Conservation (phyloP, 2,888 invertebrate genomes). For the Clanis bilineata region DNA sequence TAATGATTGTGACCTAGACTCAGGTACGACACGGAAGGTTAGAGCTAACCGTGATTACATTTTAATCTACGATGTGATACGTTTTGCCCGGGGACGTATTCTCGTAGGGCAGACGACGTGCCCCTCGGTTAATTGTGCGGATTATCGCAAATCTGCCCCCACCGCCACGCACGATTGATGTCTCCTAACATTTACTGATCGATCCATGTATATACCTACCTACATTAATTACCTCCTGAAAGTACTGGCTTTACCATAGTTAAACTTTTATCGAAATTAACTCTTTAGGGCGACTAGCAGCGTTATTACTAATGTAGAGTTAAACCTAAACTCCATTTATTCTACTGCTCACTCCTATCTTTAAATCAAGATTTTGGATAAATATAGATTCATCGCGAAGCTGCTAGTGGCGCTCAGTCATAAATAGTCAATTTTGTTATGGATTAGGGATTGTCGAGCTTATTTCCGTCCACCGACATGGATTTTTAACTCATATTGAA, state of each 20-base stretch:
- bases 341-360: too few species aligned
- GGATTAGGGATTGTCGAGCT: too few species aligned
- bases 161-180: constrained; percentile 35
- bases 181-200: constrained; percentile 36
- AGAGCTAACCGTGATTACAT: constrained; percentile 23
- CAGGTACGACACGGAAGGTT: constrained; percentile 3
- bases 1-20: constrained; percentile 10
- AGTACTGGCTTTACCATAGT: background rate
- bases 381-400: too few species aligned
- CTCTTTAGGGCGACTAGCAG: too few species aligned
- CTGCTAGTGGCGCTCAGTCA: too few species aligned
- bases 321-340: too few species aligned
- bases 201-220: constrained; percentile 23
- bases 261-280: too few species aligned
- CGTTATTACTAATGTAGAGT: too few species aligned
- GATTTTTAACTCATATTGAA: too few species aligned
- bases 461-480: too few species aligned
- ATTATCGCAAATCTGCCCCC: constrained; percentile 52
- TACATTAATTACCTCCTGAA: background rate
- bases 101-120: constrained; percentile 49
- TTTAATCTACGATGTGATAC: constrained; percentile 23
- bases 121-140: constrained; percentile 56
- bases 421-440: too few species aligned
- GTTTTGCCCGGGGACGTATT: constrained; percentile 17
- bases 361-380: too few species aligned